These are phyloP conservation scores for Heterochromis multidens DNA, from an alignment of 2,113 vertebrate genomes.

Conservation along the genomic window DNA sequence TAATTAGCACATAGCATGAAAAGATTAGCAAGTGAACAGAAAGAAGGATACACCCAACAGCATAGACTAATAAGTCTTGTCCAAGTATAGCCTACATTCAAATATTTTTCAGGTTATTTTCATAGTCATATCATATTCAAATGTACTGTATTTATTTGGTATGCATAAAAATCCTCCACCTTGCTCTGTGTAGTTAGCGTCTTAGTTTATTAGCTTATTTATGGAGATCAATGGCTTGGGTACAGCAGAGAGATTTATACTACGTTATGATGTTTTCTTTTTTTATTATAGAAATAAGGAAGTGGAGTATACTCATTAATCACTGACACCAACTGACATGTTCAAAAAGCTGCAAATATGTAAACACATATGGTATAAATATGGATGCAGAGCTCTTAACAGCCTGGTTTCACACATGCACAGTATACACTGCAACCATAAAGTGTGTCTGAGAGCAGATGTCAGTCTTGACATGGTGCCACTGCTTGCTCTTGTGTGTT, in stretches of 20 bases:
- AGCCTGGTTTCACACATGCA: neutral
- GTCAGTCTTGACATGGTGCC: neutral
- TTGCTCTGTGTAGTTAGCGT: neutral
- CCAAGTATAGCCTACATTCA: neutral
- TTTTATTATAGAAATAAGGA: neutral
- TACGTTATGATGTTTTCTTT: neutral
- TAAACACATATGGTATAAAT: neutral
- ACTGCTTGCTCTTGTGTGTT: constrained; percentile 33
- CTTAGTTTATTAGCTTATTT: neutral
- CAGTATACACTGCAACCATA: neutral
- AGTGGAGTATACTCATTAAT: neutral
- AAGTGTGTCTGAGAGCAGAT: constrained; percentile 27
- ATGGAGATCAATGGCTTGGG: neutral
- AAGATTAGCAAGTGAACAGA: neutral
- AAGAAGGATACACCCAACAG: neutral
- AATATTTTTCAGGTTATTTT: neutral
- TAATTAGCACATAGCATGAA: neutral
- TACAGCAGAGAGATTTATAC: neutral
- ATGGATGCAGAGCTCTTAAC: neutral
- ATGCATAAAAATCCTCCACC: neutral
- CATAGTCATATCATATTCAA: neutral
- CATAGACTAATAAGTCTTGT: neutral
- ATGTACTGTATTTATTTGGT: neutral
- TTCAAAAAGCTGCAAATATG: neutral
- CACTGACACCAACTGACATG: neutral